Base-by-base conservation (phyloP, 2,113 vertebrate genomes). In the Ptilorrhoa leucosticta region DNA sequence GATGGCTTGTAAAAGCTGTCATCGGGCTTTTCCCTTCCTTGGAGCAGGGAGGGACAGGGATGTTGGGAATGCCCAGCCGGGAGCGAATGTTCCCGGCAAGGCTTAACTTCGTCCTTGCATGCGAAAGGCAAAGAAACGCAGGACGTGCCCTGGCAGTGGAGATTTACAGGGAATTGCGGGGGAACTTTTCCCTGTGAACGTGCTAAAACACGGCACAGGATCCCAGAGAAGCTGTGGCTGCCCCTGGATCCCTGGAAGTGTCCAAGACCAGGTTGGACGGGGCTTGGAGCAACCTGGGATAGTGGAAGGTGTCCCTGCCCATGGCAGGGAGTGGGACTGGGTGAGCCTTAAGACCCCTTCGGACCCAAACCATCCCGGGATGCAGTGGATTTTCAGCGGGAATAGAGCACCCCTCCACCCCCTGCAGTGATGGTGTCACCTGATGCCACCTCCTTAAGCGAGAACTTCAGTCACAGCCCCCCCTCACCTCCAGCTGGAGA, bases 231-330 rank as follows among this genome's bases (percentile, higher is more conserved):
- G 18, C 63, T 39, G 54, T 8, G 53, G 24, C 35, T 69, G 24
- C 35, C 28, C 22, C 14, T 56, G 31, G 53, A 58, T 58, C 11
- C 30, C 53, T 40, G 79, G 26, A 8, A 51, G 27, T 51, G 45
- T 2, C 22, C 45, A 5, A 31, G 37, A 44, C 42, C 60, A 21
- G 35, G 53, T 1, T 15, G 53, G 71, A 27, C 0, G 0, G 27
- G 21, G 27, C 23, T 39, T 61, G 47, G 56, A 78, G 23, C 19
- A 28, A 0, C 9, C 28, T 11, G 40, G 65, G 3, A 1, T 1
- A 5, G 39, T 7, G n/a, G n/a, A 9, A 14, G 10, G 16, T 37
- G 45, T 28, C 28, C 47, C 27, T 60, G 53, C 10, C 31, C 3
- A 0, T 28, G 63, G 71, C 21, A 44, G 9, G 19, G 16, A 7